These are phyloP conservation scores for Protobothrops mucrosquamatus DNA, from an alignment of 2,113 vertebrate genomes.

Conservation along the genomic window DNA sequence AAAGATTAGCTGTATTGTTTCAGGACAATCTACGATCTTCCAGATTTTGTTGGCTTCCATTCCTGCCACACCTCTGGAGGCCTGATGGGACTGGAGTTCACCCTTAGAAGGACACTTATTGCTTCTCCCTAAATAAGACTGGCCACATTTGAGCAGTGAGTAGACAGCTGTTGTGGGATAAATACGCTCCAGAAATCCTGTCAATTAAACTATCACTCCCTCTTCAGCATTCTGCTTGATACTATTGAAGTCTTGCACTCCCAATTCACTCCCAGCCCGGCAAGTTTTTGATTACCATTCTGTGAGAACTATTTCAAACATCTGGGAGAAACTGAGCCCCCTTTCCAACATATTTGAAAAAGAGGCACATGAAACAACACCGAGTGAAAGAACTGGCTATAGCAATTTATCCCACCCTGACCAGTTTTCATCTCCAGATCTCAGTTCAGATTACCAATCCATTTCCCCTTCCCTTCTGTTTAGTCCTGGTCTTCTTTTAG, in stretches of 20 bases:
- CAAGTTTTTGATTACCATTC: background rate
- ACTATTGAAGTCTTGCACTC: background rate
- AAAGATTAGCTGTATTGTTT: background rate
- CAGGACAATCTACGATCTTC: background rate
- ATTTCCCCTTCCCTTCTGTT: slow-evolving; percentile 14
- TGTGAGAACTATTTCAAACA: background rate
- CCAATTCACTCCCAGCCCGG: background rate
- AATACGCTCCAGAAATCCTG: background rate
- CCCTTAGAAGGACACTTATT: background rate
- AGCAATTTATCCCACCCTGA: background rate
- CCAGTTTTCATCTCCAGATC: background rate
- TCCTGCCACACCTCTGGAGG: background rate
- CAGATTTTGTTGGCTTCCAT: background rate
- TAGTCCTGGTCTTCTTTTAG: background rate
- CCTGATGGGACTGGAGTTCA: background rate
- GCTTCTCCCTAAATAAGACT: background rate
- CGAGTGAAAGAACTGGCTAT: background rate
- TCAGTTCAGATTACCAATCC: background rate
- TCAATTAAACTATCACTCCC: background rate
- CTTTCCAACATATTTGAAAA: background rate
- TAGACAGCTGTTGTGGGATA: background rate
- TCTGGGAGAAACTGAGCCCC: background rate
- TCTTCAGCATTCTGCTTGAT: background rate
- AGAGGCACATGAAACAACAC: background rate
- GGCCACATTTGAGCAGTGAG: background rate